phyloP scores from a whole-genome alignment of 2,113 vertebrate species.

The Scortum barcoo region DNA sequence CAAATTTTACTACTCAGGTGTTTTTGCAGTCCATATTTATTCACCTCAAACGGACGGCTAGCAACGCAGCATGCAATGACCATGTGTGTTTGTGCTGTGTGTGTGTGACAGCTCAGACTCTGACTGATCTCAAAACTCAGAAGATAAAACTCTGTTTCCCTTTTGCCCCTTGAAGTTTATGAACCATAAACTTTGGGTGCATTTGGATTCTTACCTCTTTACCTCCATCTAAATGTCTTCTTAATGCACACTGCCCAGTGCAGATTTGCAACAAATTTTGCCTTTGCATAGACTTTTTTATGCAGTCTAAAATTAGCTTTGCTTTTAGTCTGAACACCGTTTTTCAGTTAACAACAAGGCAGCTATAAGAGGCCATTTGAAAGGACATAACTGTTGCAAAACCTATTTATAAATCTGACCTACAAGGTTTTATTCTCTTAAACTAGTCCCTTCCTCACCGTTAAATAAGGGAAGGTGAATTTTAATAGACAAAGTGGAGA shows the following conservation, averaged over 20 bases:
- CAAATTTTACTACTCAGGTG: not conserved
- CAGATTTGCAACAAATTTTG: not conserved
- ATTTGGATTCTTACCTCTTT: not conserved
- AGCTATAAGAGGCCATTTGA: not conserved
- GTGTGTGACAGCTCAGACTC: not conserved
- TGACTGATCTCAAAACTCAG: not conserved
- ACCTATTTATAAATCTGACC: not conserved
- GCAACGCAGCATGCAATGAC: not conserved
- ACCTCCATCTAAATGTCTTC: not conserved
- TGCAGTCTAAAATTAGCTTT: not conserved
- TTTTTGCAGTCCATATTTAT: not conserved
- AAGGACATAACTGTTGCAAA: not conserved
- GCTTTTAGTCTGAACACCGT: not conserved
- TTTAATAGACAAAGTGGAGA: conserved; percentile 10
- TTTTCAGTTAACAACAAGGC: not conserved
- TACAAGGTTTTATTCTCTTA: not conserved
- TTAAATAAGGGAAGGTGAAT: not conserved
- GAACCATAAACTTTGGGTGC: not conserved
- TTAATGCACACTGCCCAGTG: not conserved
- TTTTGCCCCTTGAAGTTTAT: not conserved
- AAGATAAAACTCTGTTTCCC: not conserved
- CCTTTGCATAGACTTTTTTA: not conserved
- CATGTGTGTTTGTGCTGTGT: not conserved
- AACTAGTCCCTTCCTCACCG: not conserved
- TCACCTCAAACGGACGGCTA: not conserved